Conservation (phyloP, 37 sponge, comb jelly and placozoan genomes). For the Hexactinellida sp. region DNA sequence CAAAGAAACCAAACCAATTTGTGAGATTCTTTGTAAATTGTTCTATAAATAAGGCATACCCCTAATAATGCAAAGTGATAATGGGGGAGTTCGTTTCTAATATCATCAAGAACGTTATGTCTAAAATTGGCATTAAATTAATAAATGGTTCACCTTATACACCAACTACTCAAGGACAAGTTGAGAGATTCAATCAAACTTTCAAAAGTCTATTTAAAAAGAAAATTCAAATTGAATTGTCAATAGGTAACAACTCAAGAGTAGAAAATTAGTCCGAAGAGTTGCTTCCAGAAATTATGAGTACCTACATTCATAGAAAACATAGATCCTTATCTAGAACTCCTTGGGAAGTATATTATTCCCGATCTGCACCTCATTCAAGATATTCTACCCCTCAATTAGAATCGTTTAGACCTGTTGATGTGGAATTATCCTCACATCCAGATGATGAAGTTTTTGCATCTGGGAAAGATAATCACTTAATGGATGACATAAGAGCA, state of each 20-base stretch:
- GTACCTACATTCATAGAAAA: neutral
- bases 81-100: neutral
- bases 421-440: neutral
- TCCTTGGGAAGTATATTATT: constrained; percentile 14
- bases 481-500: neutral
- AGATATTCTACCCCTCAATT: neutral
- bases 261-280: neutral
- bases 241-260: neutral
- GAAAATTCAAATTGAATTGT: neutral
- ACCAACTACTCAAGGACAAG: neutral
- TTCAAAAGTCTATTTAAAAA: neutral
- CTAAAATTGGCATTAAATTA: neutral
- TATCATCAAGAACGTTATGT: neutral
- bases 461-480: neutral
- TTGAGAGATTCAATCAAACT: neutral
- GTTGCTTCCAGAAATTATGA: neutral
- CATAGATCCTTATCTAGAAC: neutral
- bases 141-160: neutral
- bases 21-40: neutral
- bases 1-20: neutral
- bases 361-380: neutral
- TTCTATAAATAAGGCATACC: neutral
- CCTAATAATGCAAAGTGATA: neutral
- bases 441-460: neutral
- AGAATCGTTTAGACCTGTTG: neutral